Conservation (phyloP, 1,140 invertebrate genomes). For the Drosophila ananassae region DNA sequence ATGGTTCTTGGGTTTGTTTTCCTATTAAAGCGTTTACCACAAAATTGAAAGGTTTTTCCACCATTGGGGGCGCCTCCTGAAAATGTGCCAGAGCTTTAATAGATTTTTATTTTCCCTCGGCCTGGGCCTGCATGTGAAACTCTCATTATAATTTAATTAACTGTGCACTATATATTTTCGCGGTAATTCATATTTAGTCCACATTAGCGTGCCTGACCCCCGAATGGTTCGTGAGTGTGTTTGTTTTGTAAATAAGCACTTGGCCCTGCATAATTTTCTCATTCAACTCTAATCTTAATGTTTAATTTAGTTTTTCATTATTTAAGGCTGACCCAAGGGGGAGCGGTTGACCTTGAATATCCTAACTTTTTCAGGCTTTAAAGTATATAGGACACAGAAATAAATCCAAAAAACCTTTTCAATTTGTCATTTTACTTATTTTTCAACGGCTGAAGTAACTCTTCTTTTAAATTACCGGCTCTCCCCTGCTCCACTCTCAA, state of each 20-base stretch:
- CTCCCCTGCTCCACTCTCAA: background rate
- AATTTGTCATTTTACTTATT: background rate
- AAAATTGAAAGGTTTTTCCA: conserved; percentile 25
- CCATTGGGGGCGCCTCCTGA: conserved; percentile 15
- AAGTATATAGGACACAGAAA: too few species aligned
- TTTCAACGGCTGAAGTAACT: background rate
- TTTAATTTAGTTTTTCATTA: conserved; percentile 81
- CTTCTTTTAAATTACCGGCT: too few species aligned
- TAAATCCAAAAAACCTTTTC: background rate
- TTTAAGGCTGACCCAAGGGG: conserved; percentile 31
- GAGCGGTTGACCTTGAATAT: conserved; percentile 18
- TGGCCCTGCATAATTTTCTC: conserved; percentile 74
- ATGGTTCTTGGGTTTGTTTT: conserved; percentile 46
- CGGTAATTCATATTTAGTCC: conserved; percentile 78
- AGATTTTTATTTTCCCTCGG: conserved; percentile 53
- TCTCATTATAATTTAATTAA: conserved; percentile 81
- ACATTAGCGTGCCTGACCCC: conserved; percentile 35
- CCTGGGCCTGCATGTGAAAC: conserved; percentile 56
- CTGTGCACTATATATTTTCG: conserved; percentile 70
- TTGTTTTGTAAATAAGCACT: conserved; percentile 72
- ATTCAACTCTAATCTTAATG: conserved; percentile 79
- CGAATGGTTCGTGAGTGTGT: conserved; percentile 35
- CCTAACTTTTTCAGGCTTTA: background rate
- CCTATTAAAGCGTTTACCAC: conserved; percentile 71
- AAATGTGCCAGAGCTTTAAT: conserved; percentile 58